Base-by-base conservation (phyloP, 1,140 invertebrate genomes). In the Octopus bimaculoides region DNA sequence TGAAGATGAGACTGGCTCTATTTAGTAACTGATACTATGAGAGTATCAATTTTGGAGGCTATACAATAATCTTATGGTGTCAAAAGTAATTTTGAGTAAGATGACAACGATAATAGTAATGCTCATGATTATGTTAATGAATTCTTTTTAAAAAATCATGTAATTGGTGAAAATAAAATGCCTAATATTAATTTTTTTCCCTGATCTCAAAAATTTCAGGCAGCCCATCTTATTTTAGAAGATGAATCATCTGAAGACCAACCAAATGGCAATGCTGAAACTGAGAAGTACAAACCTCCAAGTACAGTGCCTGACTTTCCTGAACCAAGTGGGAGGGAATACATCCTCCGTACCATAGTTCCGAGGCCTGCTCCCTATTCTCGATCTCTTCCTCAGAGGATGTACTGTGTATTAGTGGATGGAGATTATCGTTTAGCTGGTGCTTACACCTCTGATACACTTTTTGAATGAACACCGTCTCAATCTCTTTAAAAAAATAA, bases 371-470 rank as follows among this genome's bases (percentile, higher is more conserved):
- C 93, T 9, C 89, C 91, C 4, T 92, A 92, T 81, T 94, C 93
- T 0, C 90, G 91, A 8, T 88, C 91, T 53, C 91, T 92, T 56
- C 92, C 93, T 4, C 94, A 95, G 83, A 90, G 93, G 82, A 90
- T 95, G 86, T 93, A 93, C 82, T 93, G 92, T 74, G 91, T 92
- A 53, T 86, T 95, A 4, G 90, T 92, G 76, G 91, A 92, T 55
- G 92, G 93, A 73, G 92, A 93, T 80, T 94, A 94, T 84, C 88
- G 93, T 79, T 86, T 95, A 53, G 92, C 93, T 74, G 94, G 94
- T 14, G 93, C 94, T 66, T 95, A 95, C 85, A 92, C 93, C 6
- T 92, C 94, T 82, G 94, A 95, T 84, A 93, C 92, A 4, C 91
- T 92, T 55, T 95, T 94, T 81, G 87, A 88, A 83, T 90, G 82